Evolutionary conservation across 2,888 invertebrate species (phyloP).

Genomic region (Buathra laborator): DNA sequence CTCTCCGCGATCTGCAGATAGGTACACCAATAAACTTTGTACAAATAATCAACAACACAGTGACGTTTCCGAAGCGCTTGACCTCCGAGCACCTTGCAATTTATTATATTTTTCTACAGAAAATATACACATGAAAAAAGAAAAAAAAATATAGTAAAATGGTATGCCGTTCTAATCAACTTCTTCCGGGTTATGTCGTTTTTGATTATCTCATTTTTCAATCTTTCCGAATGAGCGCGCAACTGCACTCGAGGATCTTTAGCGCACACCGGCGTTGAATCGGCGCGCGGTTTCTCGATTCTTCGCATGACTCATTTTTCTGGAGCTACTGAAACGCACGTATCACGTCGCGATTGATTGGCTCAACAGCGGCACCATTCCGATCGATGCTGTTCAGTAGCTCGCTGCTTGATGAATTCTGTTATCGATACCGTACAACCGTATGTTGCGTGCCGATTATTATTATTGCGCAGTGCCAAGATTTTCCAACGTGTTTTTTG

Average conservation of each 20-base stretch:
- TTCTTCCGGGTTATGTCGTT: slow-evolving; percentile 64
- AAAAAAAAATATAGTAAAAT: slow-evolving; percentile 45
- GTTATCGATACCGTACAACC: slow-evolving; percentile 31
- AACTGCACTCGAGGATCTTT: slow-evolving; percentile 52
- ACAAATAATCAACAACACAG: slow-evolving; percentile 55
- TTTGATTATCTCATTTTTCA: slow-evolving; percentile 64
- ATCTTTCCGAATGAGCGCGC: slow-evolving; percentile 66
- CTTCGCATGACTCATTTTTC: slow-evolving; percentile 38
- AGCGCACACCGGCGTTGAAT: neutral
- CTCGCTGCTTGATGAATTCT: slow-evolving; percentile 1
- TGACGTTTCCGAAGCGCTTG: slow-evolving; percentile 43
- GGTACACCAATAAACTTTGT: slow-evolving; percentile 40
- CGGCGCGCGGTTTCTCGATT: slow-evolving; percentile 4
- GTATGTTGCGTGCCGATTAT: neutral
- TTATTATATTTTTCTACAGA: slow-evolving; percentile 45
- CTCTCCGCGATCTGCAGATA: neutral
- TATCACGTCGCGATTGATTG: slow-evolving; percentile 11
- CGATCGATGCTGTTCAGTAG: neutral
- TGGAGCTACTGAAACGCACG: slow-evolving; percentile 36
- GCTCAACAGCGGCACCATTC: slow-evolving; percentile 8
- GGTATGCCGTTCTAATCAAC: slow-evolving; percentile 61
- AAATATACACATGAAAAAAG: neutral
- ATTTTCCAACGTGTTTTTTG: neutral
- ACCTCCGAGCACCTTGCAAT: slow-evolving; percentile 41
- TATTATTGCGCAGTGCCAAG: slow-evolving; percentile 1